Evolutionary conservation across 2,888 invertebrate genomes (phyloP).

Genomic region (Heteropelma amictum): DNA sequence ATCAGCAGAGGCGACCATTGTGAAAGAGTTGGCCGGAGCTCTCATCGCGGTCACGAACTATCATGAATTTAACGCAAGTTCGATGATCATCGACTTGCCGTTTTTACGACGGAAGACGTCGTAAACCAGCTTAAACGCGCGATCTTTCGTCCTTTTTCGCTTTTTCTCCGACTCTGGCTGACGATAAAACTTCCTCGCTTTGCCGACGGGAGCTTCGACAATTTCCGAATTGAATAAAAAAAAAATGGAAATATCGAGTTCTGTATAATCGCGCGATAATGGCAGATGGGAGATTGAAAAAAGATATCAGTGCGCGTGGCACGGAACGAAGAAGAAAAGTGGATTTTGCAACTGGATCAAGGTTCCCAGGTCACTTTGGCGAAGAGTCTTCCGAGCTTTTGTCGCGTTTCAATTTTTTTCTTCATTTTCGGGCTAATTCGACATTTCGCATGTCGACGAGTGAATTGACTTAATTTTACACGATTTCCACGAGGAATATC

Average conservation of each 20-base stretch:
- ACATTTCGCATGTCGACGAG: not conserved
- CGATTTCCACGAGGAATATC: not conserved
- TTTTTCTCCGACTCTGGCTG: not conserved
- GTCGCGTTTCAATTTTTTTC: not conserved
- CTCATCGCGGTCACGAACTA: constrained; percentile 41
- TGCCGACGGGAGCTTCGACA: constrained; percentile 56
- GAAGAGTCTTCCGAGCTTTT: not conserved
- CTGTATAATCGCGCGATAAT: no score
- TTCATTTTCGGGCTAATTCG: no score
- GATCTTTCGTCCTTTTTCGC: constrained; percentile 1
- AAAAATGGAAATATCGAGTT: no score
- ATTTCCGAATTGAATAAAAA: constrained; percentile 55
- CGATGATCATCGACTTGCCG: constrained; percentile 70
- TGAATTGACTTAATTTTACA: not conserved
- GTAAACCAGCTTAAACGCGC: constrained; percentile 56
- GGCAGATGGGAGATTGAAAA: no score
- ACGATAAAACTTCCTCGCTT: constrained; percentile 41
- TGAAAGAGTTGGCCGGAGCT: constrained; percentile 26
- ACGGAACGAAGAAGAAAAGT: no score
- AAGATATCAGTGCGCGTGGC: no score
- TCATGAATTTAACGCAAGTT: constrained; percentile 63
- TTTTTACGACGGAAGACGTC: constrained; percentile 62
- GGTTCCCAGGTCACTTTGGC: no score
- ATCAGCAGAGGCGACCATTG: constrained; percentile 32
- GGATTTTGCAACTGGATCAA: no score